Percentiles rank a stretch among this genome's conserved stretches.
phyloP scores from a whole-genome alignment of 1,140 invertebrate species.

The Vanessa atalanta region DNA sequence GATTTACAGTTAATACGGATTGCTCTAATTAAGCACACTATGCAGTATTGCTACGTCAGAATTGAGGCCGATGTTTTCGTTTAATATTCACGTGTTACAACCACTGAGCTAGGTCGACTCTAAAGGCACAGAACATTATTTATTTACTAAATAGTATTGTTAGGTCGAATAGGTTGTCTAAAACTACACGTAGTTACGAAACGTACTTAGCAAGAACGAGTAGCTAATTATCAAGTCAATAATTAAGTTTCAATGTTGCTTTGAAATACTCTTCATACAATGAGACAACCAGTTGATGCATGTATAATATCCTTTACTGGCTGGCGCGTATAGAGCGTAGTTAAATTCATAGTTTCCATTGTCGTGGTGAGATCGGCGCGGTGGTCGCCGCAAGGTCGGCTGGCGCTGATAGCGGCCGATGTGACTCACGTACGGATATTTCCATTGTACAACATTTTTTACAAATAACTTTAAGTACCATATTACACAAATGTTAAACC shows the following conservation, averaged over 20 bases:
- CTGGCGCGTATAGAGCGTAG: not conserved
- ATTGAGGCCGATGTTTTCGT: no score
- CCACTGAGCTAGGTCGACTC: no score
- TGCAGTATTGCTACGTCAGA: no score
- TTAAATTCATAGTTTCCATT: slow-evolving; percentile 4
- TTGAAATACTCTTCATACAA: no score
- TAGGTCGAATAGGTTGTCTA: no score
- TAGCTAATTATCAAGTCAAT: not conserved
- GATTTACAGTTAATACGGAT: no score
- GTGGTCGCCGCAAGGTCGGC: slow-evolving; percentile 10
- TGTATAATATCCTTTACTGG: not conserved
- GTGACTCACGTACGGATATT: slow-evolving; percentile 20
- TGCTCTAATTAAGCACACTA: no score
- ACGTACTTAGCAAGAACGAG: no score
- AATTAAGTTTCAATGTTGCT: not conserved
- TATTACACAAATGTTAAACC: not conserved
- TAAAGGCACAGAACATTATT: no score
- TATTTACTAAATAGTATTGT: no score
- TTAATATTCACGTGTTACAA: no score
- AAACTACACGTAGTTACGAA: no score
- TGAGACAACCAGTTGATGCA: not conserved
- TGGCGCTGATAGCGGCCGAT: not conserved
- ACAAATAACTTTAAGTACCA: not conserved
- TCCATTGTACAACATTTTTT: slow-evolving; percentile 14
- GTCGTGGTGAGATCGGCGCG: slow-evolving; percentile 13